Evolutionary conservation across 2,113 vertebrate species (phyloP), one percentile per base, ranked within the genome.

Genomic region (Columba livia): DNA sequence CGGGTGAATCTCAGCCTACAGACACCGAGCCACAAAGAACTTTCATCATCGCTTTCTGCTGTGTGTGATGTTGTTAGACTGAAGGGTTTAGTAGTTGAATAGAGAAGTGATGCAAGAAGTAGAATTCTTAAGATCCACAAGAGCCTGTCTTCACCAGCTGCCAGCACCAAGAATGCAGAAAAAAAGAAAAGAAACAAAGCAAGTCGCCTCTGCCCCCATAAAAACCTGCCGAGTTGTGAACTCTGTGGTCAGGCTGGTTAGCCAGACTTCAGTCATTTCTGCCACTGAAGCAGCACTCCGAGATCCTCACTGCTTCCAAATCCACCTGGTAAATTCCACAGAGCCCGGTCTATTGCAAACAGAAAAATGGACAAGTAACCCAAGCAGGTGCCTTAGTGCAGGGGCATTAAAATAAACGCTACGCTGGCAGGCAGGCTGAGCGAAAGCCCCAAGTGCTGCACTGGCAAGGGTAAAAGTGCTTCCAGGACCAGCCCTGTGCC

Each of bases 401-500:
- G 85, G 11, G 42, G 90, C 79, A 67, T 91, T 58, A 47, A 84
- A 85, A 83, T 54, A 87, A 90, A 86, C 87, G 17, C 34, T 70
- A 65, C 12, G 60, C 54, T 21, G 15, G 24, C 0, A 2, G 16
- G 12, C n/a, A 50, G 47, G 7, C 7, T 0, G 0, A 61, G 19
- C 20, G 5, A 36, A 26, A 67, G 1, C 36, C n/a, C 32, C 4
- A 2, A 25, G 40, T 3, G 5, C n/a, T 12, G 21, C 4, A 44
- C 20, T 6, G 7, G 12, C 6, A 11, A 48, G 29, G 32, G 16
- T 0, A 19, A 24, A 23, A 40, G 54, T 0, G 5, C 6, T 44
- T 23, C 28, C 28, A 44, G 0, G 1, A 48, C 10, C 51, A 25
- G 47, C 53, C 47, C 51, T 11, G 26, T 0, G 3, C 1, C 0